phyloP scores from a whole-genome alignment of 2,888 invertebrate species.

The Microchrysa polita region DNA sequence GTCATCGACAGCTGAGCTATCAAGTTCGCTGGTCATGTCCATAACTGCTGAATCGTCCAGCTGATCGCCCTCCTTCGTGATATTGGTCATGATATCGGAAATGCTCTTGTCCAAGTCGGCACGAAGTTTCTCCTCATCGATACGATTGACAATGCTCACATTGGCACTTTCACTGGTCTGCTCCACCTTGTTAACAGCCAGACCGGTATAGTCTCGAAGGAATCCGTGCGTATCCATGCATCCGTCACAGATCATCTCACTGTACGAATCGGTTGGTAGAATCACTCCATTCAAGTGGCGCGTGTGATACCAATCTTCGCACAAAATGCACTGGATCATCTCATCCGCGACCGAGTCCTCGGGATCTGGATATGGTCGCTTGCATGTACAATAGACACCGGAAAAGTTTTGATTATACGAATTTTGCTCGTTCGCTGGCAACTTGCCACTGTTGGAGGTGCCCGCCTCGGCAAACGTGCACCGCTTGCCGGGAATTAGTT shows the following conservation, averaged over 20 bases:
- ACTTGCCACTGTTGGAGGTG: constrained; percentile 53
- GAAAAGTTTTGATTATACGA: constrained; percentile 93
- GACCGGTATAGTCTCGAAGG: constrained; percentile 74
- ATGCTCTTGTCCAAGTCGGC: constrained; percentile 59
- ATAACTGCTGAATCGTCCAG: constrained; percentile 22
- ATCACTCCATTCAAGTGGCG: constrained; percentile 74
- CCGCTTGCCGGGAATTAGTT: constrained; percentile 64
- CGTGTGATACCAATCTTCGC: constrained; percentile 98
- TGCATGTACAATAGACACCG: constrained; percentile 91
- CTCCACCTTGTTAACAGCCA: constrained; percentile 59
- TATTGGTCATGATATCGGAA: constrained; percentile 58
- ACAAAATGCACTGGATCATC: constrained; percentile 96
- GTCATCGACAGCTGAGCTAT: background rate
- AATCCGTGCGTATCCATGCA: constrained; percentile 84
- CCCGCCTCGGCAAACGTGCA: constrained; percentile 55
- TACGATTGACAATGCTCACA: constrained; percentile 50
- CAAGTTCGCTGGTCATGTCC: constrained; percentile 4
- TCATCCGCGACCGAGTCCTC: constrained; percentile 84
- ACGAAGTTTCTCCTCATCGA: constrained; percentile 56
- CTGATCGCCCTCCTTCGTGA: constrained; percentile 43
- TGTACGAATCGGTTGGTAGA: constrained; percentile 71
- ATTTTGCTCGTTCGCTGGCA: constrained; percentile 75
- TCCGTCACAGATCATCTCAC: constrained; percentile 83
- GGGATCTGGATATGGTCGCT: constrained; percentile 93
- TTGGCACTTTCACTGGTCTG: constrained; percentile 54